phyloP scores from a whole-genome alignment of 2,797 vertebrate genomes.

The Gymnocypris eckloni region DNA sequence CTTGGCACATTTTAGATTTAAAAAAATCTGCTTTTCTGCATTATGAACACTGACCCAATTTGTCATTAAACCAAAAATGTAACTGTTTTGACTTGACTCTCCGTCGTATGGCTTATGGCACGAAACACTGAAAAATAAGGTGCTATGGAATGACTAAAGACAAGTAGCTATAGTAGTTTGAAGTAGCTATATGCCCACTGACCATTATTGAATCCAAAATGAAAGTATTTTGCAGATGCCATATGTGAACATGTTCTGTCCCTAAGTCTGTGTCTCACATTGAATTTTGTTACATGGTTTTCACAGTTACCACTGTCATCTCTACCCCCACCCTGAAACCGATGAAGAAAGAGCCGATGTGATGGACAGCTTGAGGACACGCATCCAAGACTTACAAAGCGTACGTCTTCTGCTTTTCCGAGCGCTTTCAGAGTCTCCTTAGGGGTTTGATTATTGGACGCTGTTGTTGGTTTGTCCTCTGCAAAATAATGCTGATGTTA shows the following conservation, averaged over 20 bases:
- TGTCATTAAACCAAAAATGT: background rate
- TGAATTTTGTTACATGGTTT: conserved; percentile 1
- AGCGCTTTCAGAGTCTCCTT: background rate
- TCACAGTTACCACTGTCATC: conserved; percentile 92
- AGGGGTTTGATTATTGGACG: background rate
- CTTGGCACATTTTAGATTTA: background rate
- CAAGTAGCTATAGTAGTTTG: background rate
- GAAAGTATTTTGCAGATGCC: background rate
- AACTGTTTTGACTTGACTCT: background rate
- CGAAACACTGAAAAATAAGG: background rate
- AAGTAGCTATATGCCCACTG: background rate
- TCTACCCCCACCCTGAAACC: conserved; percentile 92
- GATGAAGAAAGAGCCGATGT: conserved; percentile 88
- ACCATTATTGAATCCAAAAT: background rate
- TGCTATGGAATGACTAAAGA: background rate
- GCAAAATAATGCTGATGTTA: background rate
- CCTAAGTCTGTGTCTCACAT: background rate
- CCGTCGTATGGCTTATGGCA: background rate
- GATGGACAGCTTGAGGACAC: conserved; percentile 86
- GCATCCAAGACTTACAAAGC: conserved; percentile 93
- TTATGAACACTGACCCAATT: conserved; percentile 9
- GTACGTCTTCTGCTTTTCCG: conserved; percentile 72
- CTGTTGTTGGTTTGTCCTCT: background rate
- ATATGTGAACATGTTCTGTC: background rate
- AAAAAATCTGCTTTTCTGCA: background rate